These are phyloP conservation scores for Onychomys leucogaster DNA, from an alignment of 2,797 vertebrate genomes.

Conservation along the genomic window DNA sequence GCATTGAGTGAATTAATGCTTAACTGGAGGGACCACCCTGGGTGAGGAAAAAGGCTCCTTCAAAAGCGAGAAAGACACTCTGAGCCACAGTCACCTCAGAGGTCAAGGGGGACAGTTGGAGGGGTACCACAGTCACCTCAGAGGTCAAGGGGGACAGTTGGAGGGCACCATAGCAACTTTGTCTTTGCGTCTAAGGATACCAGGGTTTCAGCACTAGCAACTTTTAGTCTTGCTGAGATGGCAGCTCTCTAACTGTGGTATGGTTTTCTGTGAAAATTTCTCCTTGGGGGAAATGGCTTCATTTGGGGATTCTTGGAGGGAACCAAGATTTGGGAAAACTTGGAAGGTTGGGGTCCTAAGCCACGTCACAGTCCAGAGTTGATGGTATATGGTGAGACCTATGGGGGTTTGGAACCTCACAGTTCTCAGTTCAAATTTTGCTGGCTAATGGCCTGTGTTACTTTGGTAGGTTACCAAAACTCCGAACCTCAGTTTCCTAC, in stretches of 20 bases:
- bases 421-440: background rate
- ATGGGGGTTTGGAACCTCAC: background rate
- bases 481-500: slow-evolving; percentile 30
- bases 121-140: background rate
- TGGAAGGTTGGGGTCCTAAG: background rate
- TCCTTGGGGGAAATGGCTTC: slow-evolving; percentile 4
- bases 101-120: background rate
- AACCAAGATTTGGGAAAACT: slow-evolving; percentile 6
- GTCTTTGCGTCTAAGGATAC: background rate
- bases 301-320: background rate
- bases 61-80: background rate
- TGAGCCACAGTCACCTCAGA: background rate
- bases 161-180: background rate
- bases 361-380: background rate
- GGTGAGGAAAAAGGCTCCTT: background rate
- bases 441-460: background rate
- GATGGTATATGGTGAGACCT: background rate
- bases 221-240: background rate
- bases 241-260: background rate
- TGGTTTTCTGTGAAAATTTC: slow-evolving; percentile 49
- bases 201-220: background rate
- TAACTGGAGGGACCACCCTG: background rate
- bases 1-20: background rate
- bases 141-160: background rate
- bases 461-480: background rate